Percentiles rank a stretch among this genome's conserved stretches.
Evolutionary conservation across 2,797 vertebrate genomes (phyloP).

Genomic region (Danio aesculapii): DNA sequence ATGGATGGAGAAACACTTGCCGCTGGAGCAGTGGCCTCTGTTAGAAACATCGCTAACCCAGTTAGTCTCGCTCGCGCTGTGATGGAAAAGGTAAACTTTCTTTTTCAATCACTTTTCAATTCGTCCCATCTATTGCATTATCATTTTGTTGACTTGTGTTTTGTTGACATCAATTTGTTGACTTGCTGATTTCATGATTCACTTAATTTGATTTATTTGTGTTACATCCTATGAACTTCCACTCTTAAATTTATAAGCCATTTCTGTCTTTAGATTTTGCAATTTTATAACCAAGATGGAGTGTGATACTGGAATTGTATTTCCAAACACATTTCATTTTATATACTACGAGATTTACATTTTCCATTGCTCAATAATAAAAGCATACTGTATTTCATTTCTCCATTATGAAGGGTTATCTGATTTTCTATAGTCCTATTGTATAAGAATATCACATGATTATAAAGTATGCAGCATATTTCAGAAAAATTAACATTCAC

Average conservation of each 20-base stretch:
- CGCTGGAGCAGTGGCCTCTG: constrained; percentile 74
- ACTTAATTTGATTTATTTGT: background rate
- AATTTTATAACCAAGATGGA: background rate
- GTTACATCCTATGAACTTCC: background rate
- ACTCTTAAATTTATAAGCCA: background rate
- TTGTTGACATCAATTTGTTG: background rate
- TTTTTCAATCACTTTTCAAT: background rate
- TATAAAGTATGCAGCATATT: background rate
- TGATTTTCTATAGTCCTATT: background rate
- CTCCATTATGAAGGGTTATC: background rate
- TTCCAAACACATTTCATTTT: background rate
- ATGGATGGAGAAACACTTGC: constrained; percentile 79
- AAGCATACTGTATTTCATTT: background rate
- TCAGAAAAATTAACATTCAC: background rate
- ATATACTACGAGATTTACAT: background rate
- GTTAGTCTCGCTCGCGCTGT: constrained; percentile 77
- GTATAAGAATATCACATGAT: background rate
- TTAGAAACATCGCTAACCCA: constrained; percentile 79
- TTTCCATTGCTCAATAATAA: background rate
- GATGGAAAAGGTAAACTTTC: constrained; percentile 75
- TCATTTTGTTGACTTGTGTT: too few species aligned
- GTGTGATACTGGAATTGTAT: background rate
- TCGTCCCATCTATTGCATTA: background rate
- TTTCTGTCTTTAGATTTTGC: background rate
- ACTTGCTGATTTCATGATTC: background rate